These are phyloP conservation scores for Watersipora subatra DNA, from an alignment of 1,140 invertebrate species.

Conservation along the genomic window DNA sequence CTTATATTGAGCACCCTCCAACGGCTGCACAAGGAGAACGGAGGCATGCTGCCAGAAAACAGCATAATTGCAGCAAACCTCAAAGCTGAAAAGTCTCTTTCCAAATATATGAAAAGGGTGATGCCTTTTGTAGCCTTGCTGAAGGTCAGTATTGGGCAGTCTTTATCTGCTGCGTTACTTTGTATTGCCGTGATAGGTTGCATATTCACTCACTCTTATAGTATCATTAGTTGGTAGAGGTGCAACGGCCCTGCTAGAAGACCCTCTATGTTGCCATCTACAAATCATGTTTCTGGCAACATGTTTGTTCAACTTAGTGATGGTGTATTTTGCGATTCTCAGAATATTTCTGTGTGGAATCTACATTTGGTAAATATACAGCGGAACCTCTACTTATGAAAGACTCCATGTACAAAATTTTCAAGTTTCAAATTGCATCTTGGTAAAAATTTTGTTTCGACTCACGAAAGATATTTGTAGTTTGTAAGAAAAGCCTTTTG, in stretches of 20 bases:
- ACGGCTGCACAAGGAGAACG: slow-evolving; percentile 43
- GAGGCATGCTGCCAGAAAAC: slow-evolving; percentile 68
- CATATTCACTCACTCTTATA: neutral
- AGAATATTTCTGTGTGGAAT: too few species aligned
- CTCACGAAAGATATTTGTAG: too few species aligned
- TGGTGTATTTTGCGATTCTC: too few species aligned
- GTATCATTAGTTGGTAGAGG: neutral
- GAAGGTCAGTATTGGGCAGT: slow-evolving; percentile 20
- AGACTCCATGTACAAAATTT: too few species aligned
- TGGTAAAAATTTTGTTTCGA: too few species aligned
- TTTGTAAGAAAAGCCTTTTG: too few species aligned
- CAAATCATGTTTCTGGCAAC: neutral
- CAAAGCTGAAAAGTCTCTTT: slow-evolving; percentile 57
- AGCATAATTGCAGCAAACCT: slow-evolving; percentile 68
- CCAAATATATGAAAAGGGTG: slow-evolving; percentile 86
- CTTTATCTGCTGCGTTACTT: neutral
- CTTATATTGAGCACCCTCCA: slow-evolving; percentile 69
- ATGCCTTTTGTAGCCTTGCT: slow-evolving; percentile 88
- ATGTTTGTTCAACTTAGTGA: neutral
- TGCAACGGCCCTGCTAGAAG: neutral
- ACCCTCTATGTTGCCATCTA: too few species aligned
- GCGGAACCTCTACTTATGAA: too few species aligned
- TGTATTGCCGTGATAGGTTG: neutral
- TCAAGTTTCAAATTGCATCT: too few species aligned
- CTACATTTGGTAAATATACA: too few species aligned